These are phyloP conservation scores for Aleiodes testaceus DNA, from an alignment of 2,888 invertebrate species.

Conservation along the genomic window DNA sequence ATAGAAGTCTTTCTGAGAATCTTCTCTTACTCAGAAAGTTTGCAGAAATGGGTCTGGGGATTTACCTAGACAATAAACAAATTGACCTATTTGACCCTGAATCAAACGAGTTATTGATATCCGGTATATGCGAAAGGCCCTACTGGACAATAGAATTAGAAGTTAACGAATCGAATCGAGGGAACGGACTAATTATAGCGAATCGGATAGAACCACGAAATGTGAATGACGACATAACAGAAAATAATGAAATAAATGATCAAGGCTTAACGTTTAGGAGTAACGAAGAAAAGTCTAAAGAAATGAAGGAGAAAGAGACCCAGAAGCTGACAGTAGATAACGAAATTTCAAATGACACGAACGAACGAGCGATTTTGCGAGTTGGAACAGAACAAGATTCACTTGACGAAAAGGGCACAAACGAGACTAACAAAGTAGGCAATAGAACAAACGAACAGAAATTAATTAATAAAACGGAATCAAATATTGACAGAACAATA, in stretches of 20 bases:
- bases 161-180: slow-evolving; percentile 28
- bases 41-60: slow-evolving; percentile 48
- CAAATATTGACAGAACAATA: too few species aligned
- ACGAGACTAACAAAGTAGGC: neutral
- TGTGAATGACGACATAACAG: neutral
- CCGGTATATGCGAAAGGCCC: slow-evolving; percentile 40
- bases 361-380: too few species aligned
- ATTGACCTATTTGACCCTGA: slow-evolving; percentile 41
- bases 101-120: slow-evolving; percentile 38
- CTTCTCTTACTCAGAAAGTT: slow-evolving; percentile 51
- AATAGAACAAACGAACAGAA: neutral
- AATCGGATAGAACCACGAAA: too few species aligned
- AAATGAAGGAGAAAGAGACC: slow-evolving; percentile 22
- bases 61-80: slow-evolving; percentile 45
- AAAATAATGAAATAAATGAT: too few species aligned
- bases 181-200: neutral
- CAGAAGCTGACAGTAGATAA: slow-evolving; percentile 10
- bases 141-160: slow-evolving; percentile 43
- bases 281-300: too few species aligned
- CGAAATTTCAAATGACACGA: too few species aligned
- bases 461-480: neutral
- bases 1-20: too few species aligned
- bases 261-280: too few species aligned
- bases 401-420: too few species aligned
- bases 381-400: neutral